phyloP scores from a whole-genome alignment of 2,113 vertebrate species.

The Saguinus imperator region DNA sequence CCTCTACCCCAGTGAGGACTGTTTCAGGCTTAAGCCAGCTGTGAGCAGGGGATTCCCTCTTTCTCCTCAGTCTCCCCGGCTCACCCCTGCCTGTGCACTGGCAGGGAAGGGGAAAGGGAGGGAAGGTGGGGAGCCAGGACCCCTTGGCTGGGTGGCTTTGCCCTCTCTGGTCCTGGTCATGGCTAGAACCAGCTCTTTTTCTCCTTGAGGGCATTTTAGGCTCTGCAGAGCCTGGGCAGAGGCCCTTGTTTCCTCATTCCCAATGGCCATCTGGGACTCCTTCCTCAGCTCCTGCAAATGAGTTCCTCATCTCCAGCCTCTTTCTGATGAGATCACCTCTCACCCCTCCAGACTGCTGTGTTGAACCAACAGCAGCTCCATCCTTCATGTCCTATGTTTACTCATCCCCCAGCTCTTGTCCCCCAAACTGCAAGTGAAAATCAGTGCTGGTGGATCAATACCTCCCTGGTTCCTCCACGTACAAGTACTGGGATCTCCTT shows the following conservation, averaged over 20 bases:
- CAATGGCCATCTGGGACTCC: no score
- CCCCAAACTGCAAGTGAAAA: neutral
- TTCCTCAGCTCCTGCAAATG: neutral
- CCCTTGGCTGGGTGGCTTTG: no score
- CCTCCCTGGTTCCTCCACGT: neutral
- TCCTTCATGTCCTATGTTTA: fast-evolving
- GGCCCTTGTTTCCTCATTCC: neutral
- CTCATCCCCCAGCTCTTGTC: neutral
- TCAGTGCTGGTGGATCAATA: neutral
- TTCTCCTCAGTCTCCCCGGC: neutral
- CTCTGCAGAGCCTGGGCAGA: neutral
- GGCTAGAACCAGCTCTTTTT: neutral
- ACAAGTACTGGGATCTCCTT: neutral
- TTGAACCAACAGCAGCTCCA: neutral
- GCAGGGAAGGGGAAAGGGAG: neutral
- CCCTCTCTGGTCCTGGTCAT: neutral
- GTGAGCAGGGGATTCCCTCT: neutral
- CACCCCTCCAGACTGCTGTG: no score
- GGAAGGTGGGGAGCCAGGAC: neutral
- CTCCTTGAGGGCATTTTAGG: neutral
- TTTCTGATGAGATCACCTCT: neutral
- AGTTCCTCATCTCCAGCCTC: neutral
- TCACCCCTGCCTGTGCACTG: neutral
- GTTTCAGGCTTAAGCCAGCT: neutral
- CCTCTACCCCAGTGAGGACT: no score